Percentiles rank a stretch among this genome's conserved stretches.
Evolutionary conservation across 2,797 vertebrate species (phyloP).

Genomic region (Enteromius mattozi): DNA sequence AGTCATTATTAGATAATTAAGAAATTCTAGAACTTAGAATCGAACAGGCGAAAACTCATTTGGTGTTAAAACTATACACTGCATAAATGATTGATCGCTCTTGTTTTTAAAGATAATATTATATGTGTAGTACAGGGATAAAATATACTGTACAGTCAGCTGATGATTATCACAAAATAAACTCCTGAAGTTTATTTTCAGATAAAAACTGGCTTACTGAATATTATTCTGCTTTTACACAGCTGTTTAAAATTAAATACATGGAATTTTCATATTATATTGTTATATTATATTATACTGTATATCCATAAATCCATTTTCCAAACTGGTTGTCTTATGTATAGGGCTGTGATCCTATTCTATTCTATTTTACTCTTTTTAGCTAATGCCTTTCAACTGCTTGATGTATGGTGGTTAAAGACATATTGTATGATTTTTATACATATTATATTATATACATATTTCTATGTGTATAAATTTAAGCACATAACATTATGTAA

Average conservation of each 20-base stretch:
- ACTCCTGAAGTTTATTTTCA: conserved; percentile 1
- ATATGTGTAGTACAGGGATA: conserved; percentile 1
- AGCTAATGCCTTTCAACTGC: background rate
- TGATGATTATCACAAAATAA: background rate
- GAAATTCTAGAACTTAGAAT: background rate
- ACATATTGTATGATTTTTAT: background rate
- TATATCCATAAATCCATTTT: background rate
- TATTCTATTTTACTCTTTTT: background rate
- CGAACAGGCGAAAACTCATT: background rate
- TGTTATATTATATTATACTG: background rate
- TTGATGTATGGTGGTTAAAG: background rate
- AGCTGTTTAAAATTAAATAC: background rate
- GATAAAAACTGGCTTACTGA: background rate
- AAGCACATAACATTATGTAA: background rate
- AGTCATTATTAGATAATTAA: conserved; percentile 5
- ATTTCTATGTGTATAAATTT: background rate
- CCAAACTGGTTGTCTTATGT: background rate
- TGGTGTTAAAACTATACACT: background rate
- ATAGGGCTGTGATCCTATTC: background rate
- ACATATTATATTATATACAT: background rate
- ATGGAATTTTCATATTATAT: background rate
- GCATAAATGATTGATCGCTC: background rate
- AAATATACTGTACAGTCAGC: background rate
- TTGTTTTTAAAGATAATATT: conserved; percentile 26
- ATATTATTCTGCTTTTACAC: background rate